Evolutionary conservation across 2,797 vertebrate species (phyloP), one percentile per base, ranked within the genome.

Genomic region (Chromobotia macracanthus): DNA sequence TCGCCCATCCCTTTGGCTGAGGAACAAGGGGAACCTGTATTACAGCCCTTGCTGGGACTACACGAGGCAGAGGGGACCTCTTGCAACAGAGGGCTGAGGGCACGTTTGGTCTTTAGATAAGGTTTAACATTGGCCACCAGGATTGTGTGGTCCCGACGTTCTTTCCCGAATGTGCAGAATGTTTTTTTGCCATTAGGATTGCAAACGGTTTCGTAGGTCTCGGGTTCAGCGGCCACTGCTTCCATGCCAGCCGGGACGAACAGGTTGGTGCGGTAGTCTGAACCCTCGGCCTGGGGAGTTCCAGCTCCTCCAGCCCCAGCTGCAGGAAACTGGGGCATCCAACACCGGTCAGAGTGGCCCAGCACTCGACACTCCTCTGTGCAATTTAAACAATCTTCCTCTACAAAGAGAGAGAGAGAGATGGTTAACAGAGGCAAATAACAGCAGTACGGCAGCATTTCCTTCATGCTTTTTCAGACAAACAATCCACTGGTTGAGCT

Each of bases 101-200:
- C 97, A 85, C 98, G 96, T 94, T 99, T 99, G 84, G 96, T 97
- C 94, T 99, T 99, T 91, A 99, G 94, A 91, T 99, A 99, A 91
- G 97, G 97, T 95, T 99, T 99, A 87, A 99, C 98, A 83, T 99
- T 99, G 89, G 98, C 98, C 80, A 99, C 96, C 88, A 99, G 95
- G 92, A 99, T 97, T 88, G 97, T 98, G 94, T 99, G 98, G 92
- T 99, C 97, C 85, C 97, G 93, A 80, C 98, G 95, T 91, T 99
- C 98, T 92, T 99, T 99, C 86, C 98, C 98, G 88, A 99, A 99
- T 82, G 98, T 99, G 93, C 98, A 99, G 95, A 99, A 99, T 31
- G 97, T 99, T 93, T 99, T 99, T 95, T 99, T 99, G 91, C 98
- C 97, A 0, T 96, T 96, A 86, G 96, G 95, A 90, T 96, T 97